phyloP scores from a whole-genome alignment of 2,113 vertebrate species.

The Daphoenositta chrysoptera region DNA sequence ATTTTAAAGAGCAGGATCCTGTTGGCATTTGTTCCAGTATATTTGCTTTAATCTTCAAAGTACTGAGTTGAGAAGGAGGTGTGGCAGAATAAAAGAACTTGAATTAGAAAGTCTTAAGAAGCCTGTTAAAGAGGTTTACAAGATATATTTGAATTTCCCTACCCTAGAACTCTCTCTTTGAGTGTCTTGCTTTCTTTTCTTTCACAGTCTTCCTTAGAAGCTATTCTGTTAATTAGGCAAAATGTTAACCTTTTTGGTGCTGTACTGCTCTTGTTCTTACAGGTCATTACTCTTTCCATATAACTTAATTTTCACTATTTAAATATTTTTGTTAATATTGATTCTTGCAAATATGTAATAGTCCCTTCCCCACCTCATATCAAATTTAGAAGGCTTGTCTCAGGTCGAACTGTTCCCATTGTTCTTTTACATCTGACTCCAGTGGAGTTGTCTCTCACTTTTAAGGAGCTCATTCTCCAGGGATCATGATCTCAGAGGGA shows the following conservation, averaged over 20 bases:
- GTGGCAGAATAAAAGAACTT: not conserved
- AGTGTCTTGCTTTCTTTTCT: not conserved
- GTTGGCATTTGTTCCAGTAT: not conserved
- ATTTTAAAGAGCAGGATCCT: not conserved
- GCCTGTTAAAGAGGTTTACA: not conserved
- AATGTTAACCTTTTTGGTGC: not conserved
- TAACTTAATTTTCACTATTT: not conserved
- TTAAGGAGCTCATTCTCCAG: not conserved
- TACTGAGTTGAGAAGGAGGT: not conserved
- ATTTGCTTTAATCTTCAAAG: slow-evolving; percentile 30
- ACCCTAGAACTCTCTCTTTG: not conserved
- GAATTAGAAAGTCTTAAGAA: not conserved
- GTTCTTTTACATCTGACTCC: not conserved
- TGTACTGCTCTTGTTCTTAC: not conserved
- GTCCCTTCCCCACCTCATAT: not conserved
- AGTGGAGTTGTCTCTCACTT: not conserved
- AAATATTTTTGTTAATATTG: not conserved
- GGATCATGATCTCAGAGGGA: not conserved
- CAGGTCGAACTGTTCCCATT: not conserved
- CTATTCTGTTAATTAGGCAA: not conserved
- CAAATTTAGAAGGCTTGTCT: not conserved
- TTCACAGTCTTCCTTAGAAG: not conserved
- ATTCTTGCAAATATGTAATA: not conserved
- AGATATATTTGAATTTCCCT: not conserved
- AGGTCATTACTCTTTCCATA: not conserved